Base-by-base conservation (phyloP, 2,113 vertebrate genomes). In the Odontesthes bonariensis region DNA sequence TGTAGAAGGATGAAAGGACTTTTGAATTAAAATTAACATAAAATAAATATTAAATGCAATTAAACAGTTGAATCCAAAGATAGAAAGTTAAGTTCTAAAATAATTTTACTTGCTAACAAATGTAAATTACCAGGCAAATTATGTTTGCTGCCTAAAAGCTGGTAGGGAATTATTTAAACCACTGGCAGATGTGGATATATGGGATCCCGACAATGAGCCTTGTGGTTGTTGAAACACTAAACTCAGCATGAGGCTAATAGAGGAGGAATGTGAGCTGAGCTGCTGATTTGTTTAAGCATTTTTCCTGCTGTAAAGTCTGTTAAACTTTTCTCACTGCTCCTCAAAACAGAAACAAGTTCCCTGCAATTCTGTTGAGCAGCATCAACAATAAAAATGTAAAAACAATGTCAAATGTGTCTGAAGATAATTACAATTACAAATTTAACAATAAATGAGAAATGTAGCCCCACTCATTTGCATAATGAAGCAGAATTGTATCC, bases 231-330 rank as follows among this genome's bases (percentile, higher is more conserved):
- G 65, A 70, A 75, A 56, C 69, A 73, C 63, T 51, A 35, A 65
- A 62, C 85, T 59, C 80, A 70, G 82, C 59, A 65, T 82, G 86
- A 68, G 23, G 73, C 42, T 86, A 86, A 86, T 83, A 70, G 81
- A 81, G 70, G 56, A 77, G 46, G 33, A 65, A 53, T 71, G 33
- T 74, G 55, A 22, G 64, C 64, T 54, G 22, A 73, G 80, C 58
- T 65, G 55, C 61, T 70, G 35, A 16, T 67, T 73, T 79, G 65
- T 62, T 60, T 20, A 64, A 69, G 68, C 35, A 44, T 62, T 63
- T 58, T 56, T 71, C 27, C 60, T 58, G 73, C 46, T 62, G 55
- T 54, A 75, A 60, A 67, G 14, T 40, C 33, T 63, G 13, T 55
- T 58, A 32, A 65, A 70, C 31, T 57, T 77, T 63, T 54, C 14